Percentiles rank a stretch among this genome's conserved stretches.
Conservation (phyloP, 2,113 vertebrate species). For the Halcyon senegalensis region DNA sequence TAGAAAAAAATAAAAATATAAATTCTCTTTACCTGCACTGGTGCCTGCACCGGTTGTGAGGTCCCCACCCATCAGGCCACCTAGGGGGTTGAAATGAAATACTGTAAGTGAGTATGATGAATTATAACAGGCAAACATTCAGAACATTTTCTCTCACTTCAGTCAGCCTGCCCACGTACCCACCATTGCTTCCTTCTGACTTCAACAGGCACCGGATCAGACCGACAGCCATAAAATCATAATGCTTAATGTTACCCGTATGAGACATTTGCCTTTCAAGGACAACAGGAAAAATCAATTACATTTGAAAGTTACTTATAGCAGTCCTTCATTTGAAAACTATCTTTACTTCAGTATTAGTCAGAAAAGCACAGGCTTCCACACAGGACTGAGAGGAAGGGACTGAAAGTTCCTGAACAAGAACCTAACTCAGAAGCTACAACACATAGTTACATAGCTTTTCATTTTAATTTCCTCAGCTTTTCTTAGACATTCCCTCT, state of each 20-base stretch:
- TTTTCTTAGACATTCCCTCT: neutral
- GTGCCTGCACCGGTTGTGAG: conserved; percentile 98
- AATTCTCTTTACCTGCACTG: conserved; percentile 92
- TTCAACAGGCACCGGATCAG: neutral
- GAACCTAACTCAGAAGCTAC: neutral
- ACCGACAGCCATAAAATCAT: neutral
- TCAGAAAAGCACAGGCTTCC: conserved; percentile 44
- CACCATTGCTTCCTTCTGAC: neutral
- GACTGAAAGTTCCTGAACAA: neutral
- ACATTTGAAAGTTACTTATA: conserved; percentile 63
- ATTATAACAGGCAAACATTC: conserved; percentile 21
- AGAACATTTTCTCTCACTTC: conserved; percentile 15
- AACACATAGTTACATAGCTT: neutral
- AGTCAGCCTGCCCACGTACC: neutral
- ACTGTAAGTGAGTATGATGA: conserved; percentile 28
- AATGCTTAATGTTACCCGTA: neutral
- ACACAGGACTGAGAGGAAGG: neutral
- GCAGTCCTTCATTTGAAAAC: conserved; percentile 63
- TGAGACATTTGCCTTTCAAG: conserved; percentile 27
- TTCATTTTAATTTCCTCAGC: neutral
- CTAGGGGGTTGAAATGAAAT: conserved; percentile 76
- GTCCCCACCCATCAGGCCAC: conserved; percentile 99
- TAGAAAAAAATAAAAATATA: neutral
- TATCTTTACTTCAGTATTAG: conserved; percentile 64
- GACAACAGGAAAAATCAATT: conserved; percentile 74